Conservation (phyloP, 2,888 invertebrate species). For the Ophion ventricosus region DNA sequence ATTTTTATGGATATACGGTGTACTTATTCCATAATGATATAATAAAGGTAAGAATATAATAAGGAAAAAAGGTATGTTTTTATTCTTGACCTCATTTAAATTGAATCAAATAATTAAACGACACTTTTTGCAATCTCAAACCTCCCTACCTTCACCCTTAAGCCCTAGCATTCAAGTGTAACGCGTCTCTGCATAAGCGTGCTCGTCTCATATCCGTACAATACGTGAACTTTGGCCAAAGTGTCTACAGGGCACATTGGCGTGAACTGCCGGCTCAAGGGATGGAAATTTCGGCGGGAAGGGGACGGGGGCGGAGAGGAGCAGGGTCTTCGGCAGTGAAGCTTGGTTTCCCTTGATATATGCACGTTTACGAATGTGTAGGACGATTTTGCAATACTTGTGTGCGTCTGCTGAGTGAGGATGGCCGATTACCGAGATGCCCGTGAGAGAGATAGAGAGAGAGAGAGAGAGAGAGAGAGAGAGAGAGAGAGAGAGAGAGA, state of each 20-base stretch:
- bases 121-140: neutral
- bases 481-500: slow-evolving; percentile 18
- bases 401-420: slow-evolving; percentile 47
- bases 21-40: neutral
- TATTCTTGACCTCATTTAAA: no score
- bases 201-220: slow-evolving; percentile 40
- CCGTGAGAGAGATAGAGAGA: slow-evolving; percentile 13
- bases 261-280: slow-evolving; percentile 53
- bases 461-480: neutral
- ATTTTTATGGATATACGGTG: no score
- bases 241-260: slow-evolving; percentile 74
- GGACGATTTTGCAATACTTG: slow-evolving; percentile 7
- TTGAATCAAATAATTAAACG: neutral
- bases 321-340: slow-evolving; percentile 3
- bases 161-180: neutral
- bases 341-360: slow-evolving; percentile 33
- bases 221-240: slow-evolving; percentile 73
- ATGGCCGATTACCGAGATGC: slow-evolving; percentile 34
- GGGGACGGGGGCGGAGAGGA: slow-evolving; percentile 5
- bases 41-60: slow-evolving; percentile 53
- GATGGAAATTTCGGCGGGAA: slow-evolving; percentile 31
- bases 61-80: no score
- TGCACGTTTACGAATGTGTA: slow-evolving; percentile 31
- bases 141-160: neutral
- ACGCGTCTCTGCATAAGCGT: slow-evolving; percentile 53